Conservation (phyloP, 2,888 invertebrate species). For the Temnothorax unifasciatus region DNA sequence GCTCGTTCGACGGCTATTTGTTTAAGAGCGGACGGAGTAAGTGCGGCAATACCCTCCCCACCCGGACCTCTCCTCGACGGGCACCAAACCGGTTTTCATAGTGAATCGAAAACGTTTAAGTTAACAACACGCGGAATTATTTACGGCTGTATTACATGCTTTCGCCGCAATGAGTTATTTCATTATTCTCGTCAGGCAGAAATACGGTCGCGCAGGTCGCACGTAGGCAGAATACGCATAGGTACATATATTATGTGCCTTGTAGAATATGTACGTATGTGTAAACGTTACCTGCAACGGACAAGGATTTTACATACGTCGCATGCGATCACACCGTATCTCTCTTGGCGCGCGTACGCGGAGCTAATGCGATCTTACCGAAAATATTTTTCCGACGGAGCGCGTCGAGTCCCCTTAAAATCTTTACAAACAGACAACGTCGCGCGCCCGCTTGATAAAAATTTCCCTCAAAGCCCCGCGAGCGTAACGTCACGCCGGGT, state of each 20-base stretch:
- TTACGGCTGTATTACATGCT: neutral
- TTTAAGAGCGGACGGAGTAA: slow-evolving; percentile 17
- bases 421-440: slow-evolving; percentile 33
- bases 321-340: slow-evolving; percentile 17
- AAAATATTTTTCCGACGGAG: slow-evolving; percentile 36
- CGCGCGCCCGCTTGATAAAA: slow-evolving; percentile 29
- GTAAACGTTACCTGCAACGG: slow-evolving; percentile 3
- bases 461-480: neutral
- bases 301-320: slow-evolving; percentile 24
- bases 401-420: slow-evolving; percentile 27
- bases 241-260: too few species aligned
- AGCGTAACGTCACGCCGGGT: slow-evolving; percentile 5
- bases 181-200: neutral
- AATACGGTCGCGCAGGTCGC: too few species aligned
- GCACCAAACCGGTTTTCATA: slow-evolving; percentile 20
- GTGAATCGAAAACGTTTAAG: slow-evolving; percentile 21
- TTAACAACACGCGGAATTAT: slow-evolving; percentile 8
- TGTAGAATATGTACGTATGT: neutral
- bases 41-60: neutral
- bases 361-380: slow-evolving; percentile 17
- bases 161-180: slow-evolving; percentile 28
- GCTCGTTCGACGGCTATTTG: slow-evolving; percentile 48
- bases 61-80: neutral
- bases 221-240: too few species aligned
- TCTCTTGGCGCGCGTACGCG: neutral